Evolutionary conservation across 1,140 invertebrate species (phyloP).

Genomic region (Atopsyche davidsoni): DNA sequence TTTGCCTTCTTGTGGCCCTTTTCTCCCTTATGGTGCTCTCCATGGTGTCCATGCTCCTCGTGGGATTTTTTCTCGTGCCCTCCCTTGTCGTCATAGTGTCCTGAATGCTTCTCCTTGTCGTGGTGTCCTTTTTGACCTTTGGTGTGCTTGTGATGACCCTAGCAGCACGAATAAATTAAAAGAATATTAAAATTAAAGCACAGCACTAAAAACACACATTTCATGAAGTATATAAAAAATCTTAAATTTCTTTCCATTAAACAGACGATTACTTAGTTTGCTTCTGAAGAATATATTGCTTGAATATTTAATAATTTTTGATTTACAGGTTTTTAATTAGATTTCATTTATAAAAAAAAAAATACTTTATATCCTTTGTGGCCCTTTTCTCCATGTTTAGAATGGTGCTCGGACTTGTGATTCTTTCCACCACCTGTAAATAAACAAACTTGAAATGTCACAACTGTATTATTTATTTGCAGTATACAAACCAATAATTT

Average conservation of each 20-base stretch:
- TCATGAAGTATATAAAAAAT: slow-evolving; percentile 5
- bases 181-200: slow-evolving; percentile 20
- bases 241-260: slow-evolving; percentile 6
- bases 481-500: neutral
- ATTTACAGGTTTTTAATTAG: neutral
- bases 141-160: slow-evolving; percentile 52
- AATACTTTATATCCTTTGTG: slow-evolving; percentile 54
- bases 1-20: slow-evolving; percentile 46
- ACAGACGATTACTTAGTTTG: neutral
- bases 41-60: slow-evolving; percentile 54
- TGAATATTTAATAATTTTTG: no score
- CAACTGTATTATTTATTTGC: neutral
- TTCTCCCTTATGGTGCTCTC: slow-evolving; percentile 53
- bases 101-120: slow-evolving; percentile 54
- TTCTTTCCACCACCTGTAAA: slow-evolving; percentile 39
- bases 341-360: neutral
- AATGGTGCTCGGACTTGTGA: slow-evolving; percentile 45
- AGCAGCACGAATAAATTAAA: slow-evolving; percentile 21
- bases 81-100: slow-evolving; percentile 54
- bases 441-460: slow-evolving; percentile 8
- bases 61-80: slow-evolving; percentile 59
- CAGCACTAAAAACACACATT: slow-evolving; percentile 1
- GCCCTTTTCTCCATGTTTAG: slow-evolving; percentile 49
- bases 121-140: slow-evolving; percentile 61
- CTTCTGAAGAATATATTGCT: no score